A percentile compares a stretch with the other conserved stretches of the same genome.
phyloP scores from a whole-genome alignment of 1,140 invertebrate genomes.

The Pseudachorutes palmiensis region DNA sequence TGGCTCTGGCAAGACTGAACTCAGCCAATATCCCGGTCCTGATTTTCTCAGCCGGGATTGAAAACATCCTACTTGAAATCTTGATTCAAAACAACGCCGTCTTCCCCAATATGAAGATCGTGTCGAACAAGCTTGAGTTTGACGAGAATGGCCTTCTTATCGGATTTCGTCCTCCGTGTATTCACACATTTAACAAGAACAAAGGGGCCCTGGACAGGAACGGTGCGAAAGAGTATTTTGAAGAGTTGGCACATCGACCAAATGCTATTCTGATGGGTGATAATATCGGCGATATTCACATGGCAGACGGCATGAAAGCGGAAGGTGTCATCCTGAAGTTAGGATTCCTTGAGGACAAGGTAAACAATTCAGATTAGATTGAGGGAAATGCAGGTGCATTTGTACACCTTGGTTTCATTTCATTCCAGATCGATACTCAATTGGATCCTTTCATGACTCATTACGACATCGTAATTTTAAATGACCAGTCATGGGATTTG shows the following conservation, averaged over 20 bases:
- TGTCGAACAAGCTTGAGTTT: slow-evolving; percentile 84
- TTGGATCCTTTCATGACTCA: neutral
- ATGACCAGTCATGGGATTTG: neutral
- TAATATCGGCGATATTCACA: slow-evolving; percentile 74
- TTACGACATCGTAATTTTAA: slow-evolving; percentile 8
- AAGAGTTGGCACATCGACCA: slow-evolving; percentile 54
- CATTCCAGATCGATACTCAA: neutral
- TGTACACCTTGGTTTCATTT: neutral
- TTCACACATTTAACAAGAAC: slow-evolving; percentile 80
- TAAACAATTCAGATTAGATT: neutral
- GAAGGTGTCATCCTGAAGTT: slow-evolving; percentile 67
- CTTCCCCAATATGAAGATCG: slow-evolving; percentile 61
- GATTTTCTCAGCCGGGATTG: slow-evolving; percentile 89
- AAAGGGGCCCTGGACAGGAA: slow-evolving; percentile 59
- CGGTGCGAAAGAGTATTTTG: slow-evolving; percentile 54
- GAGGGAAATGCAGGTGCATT: neutral
- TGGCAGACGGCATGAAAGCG: slow-evolving; percentile 72
- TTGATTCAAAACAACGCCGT: slow-evolving; percentile 60
- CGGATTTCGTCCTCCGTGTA: slow-evolving; percentile 61
- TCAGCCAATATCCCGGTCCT: slow-evolving; percentile 66
- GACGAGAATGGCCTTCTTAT: slow-evolving; percentile 53
- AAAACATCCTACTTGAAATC: slow-evolving; percentile 69
- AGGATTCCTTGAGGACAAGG: slow-evolving; percentile 78
- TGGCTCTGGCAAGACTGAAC: slow-evolving; percentile 60
- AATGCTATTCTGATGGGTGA: slow-evolving; percentile 85